A percentile compares a stretch with the other conserved stretches of the same genome.
phyloP scores from a whole-genome alignment of 2,888 invertebrate species.

The Andrena marginata region DNA sequence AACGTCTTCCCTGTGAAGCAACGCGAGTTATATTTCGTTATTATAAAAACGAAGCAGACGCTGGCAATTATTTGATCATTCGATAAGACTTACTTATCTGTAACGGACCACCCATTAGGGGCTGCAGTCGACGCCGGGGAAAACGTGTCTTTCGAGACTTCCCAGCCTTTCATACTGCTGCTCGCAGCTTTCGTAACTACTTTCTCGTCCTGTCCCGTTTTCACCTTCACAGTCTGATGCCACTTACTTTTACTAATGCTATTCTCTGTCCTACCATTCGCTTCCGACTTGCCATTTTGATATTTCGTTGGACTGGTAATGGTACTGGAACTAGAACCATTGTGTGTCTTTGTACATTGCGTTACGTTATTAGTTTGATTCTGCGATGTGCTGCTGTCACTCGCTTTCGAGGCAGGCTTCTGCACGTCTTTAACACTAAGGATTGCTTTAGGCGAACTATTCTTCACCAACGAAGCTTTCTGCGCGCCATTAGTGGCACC shows the following conservation, averaged over 20 bases:
- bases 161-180: slow-evolving; percentile 80
- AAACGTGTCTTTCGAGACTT: slow-evolving; percentile 78
- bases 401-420: slow-evolving; percentile 58
- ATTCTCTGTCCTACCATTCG: slow-evolving; percentile 67
- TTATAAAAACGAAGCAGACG: background rate
- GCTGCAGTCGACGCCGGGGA: slow-evolving; percentile 77
- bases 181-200: slow-evolving; percentile 79
- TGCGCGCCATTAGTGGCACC: slow-evolving; percentile 52
- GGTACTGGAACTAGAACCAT: slow-evolving; percentile 51
- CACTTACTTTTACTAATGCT: slow-evolving; percentile 79
- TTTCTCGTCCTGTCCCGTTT: slow-evolving; percentile 76
- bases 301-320: slow-evolving; percentile 60
- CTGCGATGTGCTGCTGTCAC: slow-evolving; percentile 40
- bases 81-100: slow-evolving; percentile 77
- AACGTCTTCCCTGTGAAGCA: slow-evolving; percentile 74
- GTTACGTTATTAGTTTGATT: slow-evolving; percentile 48
- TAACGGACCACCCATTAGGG: slow-evolving; percentile 82
- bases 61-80: background rate
- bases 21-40: background rate
- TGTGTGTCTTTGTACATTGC: slow-evolving; percentile 61
- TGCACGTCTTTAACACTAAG: slow-evolving; percentile 60
- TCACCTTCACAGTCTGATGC: slow-evolving; percentile 74
- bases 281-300: slow-evolving; percentile 77
- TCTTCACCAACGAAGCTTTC: slow-evolving; percentile 52
- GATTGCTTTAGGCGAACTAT: slow-evolving; percentile 44